These are phyloP conservation scores for Corythoichthys haematopterus DNA, from an alignment of 2,113 vertebrate genomes.

Conservation along the genomic window DNA sequence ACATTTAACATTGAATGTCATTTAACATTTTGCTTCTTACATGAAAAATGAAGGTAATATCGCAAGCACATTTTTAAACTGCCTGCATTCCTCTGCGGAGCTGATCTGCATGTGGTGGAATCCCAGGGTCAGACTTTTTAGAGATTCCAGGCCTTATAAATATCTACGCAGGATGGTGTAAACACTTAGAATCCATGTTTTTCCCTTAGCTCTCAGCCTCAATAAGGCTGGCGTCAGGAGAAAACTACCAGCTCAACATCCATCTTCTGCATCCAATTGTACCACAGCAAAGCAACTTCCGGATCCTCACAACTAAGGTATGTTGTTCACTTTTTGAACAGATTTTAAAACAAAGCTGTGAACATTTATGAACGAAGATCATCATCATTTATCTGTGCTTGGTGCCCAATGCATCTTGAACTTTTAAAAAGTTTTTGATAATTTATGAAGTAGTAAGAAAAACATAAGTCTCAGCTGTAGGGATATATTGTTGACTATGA, in stretches of 20 bases:
- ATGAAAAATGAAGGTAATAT: no score
- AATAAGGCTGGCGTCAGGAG: slow-evolving; percentile 80
- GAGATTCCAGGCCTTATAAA: background rate
- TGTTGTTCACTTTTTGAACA: background rate
- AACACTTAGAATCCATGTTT: slow-evolving; percentile 9
- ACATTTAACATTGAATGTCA: no score
- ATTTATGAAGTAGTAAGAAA: no score
- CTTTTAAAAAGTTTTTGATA: no score
- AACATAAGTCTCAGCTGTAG: no score
- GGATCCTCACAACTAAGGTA: slow-evolving; percentile 92
- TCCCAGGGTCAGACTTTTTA: background rate
- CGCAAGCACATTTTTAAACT: background rate
- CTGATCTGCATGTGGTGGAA: background rate
- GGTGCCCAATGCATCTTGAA: no score
- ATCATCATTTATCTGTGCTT: background rate
- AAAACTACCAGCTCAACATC: slow-evolving; percentile 79
- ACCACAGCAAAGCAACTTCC: slow-evolving; percentile 87
- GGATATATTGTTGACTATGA: no score
- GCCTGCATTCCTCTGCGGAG: background rate
- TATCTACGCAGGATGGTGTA: background rate
- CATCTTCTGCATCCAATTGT: slow-evolving; percentile 81
- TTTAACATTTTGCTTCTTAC: no score
- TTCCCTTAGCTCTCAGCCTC: slow-evolving; percentile 75
- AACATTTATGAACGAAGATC: background rate
- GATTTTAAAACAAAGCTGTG: background rate